phyloP scores from a whole-genome alignment of 2,888 invertebrate genomes.

The Hemithea aestivaria region DNA sequence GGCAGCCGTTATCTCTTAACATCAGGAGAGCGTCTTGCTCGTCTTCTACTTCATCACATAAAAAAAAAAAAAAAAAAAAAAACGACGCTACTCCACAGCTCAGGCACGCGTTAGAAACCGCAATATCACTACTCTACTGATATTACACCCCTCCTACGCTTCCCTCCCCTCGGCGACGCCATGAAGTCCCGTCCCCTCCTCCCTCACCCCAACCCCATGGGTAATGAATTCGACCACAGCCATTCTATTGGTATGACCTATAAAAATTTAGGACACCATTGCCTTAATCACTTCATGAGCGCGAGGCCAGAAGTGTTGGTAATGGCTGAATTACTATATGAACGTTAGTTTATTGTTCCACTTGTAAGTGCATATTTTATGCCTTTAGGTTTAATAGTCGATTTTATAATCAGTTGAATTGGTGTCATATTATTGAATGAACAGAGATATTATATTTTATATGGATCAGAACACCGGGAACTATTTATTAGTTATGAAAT shows the following conservation, averaged over 20 bases:
- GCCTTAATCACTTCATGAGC: slow-evolving; percentile 47
- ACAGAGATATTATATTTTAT: no score
- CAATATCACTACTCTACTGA: slow-evolving; percentile 71
- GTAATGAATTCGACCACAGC: slow-evolving; percentile 69
- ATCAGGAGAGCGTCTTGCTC: no score
- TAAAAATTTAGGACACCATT: slow-evolving; percentile 66
- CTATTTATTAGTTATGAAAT: no score
- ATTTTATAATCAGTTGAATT: no score
- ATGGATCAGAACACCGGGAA: no score
- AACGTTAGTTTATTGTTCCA: no score
- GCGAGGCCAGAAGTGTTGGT: slow-evolving; percentile 10
- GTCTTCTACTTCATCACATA: no score
- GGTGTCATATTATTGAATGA: no score
- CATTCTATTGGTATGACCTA: slow-evolving; percentile 64
- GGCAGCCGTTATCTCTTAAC: no score
- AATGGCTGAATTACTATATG: slow-evolving; percentile 1
- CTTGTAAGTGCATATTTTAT: no score
- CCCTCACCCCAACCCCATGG: slow-evolving; percentile 54
- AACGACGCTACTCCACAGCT: slow-evolving; percentile 40
- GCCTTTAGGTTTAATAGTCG: no score
- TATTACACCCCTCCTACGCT: slow-evolving; percentile 54
- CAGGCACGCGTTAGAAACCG: slow-evolving; percentile 64
- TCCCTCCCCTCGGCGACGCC: slow-evolving; percentile 52
- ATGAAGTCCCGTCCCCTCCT: slow-evolving; percentile 52
- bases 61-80: no score